Conservation (phyloP, 2,797 vertebrate species). For the Clarias fuscus region DNA sequence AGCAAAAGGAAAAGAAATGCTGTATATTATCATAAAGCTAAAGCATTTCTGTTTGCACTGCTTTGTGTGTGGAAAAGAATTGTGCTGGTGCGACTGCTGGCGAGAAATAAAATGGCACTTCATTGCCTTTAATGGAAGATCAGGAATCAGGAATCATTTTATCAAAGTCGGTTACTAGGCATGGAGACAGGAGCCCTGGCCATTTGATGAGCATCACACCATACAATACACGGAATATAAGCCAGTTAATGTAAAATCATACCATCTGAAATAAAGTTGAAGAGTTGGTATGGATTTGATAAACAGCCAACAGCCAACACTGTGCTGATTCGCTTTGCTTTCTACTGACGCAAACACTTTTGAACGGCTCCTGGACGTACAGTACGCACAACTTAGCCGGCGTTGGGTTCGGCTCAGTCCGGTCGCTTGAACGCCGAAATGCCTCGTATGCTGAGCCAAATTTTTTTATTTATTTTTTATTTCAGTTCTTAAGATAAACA, state of each 20-base stretch:
- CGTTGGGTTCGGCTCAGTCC: no score
- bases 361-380: no score
- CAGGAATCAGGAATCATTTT: background rate
- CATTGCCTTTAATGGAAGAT: background rate
- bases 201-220: background rate
- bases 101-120: background rate
- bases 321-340: no score
- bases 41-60: background rate
- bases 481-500: no score
- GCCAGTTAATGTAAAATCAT: background rate
- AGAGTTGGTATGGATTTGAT: background rate
- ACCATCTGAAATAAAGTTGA: background rate
- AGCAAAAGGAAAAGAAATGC: background rate
- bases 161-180: background rate
- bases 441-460: no score
- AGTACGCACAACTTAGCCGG: no score
- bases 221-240: background rate
- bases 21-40: background rate
- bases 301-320: background rate
- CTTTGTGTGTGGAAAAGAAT: background rate
- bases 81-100: background rate
- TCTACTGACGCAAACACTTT: no score
- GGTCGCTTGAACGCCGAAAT: no score
- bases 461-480: no score
- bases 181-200: background rate